Evolutionary conservation across 1,140 invertebrate genomes (phyloP).

Genomic region (Eulimnadia texana): DNA sequence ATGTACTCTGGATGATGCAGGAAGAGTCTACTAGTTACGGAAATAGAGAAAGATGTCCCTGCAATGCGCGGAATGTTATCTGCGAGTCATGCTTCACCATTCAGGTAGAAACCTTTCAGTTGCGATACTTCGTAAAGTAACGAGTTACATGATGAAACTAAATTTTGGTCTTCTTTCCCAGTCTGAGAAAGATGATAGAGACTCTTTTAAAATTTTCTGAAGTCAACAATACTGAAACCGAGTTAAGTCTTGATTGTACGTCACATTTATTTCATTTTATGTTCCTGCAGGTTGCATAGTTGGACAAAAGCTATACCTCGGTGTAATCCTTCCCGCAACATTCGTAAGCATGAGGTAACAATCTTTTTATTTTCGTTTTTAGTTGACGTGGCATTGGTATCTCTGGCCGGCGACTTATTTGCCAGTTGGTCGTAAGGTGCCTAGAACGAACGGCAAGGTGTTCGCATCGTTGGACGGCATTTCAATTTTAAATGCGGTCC

Average conservation of each 20-base stretch:
- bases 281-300: constrained; percentile 66
- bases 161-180: constrained; percentile 2
- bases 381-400: constrained; percentile 21
- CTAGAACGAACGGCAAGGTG: constrained; percentile 19
- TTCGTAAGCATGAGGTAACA: constrained; percentile 77
- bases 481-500: constrained; percentile 9
- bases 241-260: neutral
- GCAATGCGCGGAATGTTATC: constrained; percentile 98
- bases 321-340: constrained; percentile 93
- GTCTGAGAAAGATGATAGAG: constrained; percentile 6
- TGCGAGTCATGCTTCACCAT: constrained; percentile 98
- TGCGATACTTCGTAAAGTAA: neutral
- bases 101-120: constrained; percentile 28
- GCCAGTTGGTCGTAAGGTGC: constrained; percentile 21
- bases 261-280: constrained; percentile 16
- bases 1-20: constrained; percentile 89
- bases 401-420: constrained; percentile 20
- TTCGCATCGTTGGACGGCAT: constrained; percentile 22
- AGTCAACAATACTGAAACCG: neutral
- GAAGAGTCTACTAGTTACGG: constrained; percentile 99
- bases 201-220: neutral
- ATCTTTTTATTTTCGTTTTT: constrained; percentile 7
- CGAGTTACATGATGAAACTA: constrained; percentile 8
- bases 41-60: constrained; percentile 90
- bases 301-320: constrained; percentile 97